Evolutionary conservation across 1,140 invertebrate genomes (phyloP).

Genomic region (Drosophila subobscura): DNA sequence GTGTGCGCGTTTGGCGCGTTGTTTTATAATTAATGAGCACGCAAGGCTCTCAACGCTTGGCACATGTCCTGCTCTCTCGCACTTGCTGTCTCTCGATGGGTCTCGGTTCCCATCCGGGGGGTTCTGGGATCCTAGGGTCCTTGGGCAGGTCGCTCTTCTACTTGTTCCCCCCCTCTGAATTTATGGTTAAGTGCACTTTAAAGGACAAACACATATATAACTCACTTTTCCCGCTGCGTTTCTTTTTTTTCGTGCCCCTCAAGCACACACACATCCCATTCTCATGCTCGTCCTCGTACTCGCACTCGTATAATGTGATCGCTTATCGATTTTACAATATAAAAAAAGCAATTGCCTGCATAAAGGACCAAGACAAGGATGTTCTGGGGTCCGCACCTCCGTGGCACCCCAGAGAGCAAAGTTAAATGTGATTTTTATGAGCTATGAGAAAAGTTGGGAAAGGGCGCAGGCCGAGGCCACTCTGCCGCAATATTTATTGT

Average conservation of each 20-base stretch:
- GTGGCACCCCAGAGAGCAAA: slow-evolving; percentile 43
- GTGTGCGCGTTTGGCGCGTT: slow-evolving; percentile 58
- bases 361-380: slow-evolving; percentile 36
- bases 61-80: slow-evolving; percentile 54
- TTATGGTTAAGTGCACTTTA: slow-evolving; percentile 82
- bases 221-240: slow-evolving; percentile 74
- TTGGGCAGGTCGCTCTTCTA: slow-evolving; percentile 26
- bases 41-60: slow-evolving; percentile 56
- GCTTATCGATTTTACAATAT: slow-evolving; percentile 83
- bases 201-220: slow-evolving; percentile 80
- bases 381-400: slow-evolving; percentile 1
- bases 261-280: background rate
- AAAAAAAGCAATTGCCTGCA: slow-evolving; percentile 80
- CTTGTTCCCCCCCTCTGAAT: slow-evolving; percentile 51
- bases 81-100: background rate
- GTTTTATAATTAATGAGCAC: slow-evolving; percentile 82
- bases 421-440: slow-evolving; percentile 78
- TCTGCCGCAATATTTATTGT: slow-evolving; percentile 41
- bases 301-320: slow-evolving; percentile 73
- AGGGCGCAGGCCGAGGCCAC: background rate
- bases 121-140: slow-evolving; percentile 1
- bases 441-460: slow-evolving; percentile 45
- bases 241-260: slow-evolving; percentile 28
- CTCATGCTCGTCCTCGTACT: background rate
- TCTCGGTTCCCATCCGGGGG: background rate